Percentiles rank a stretch among this genome's conserved stretches.
phyloP scores from a whole-genome alignment of 2,113 vertebrate genomes.

The Tauraco erythrolophus region DNA sequence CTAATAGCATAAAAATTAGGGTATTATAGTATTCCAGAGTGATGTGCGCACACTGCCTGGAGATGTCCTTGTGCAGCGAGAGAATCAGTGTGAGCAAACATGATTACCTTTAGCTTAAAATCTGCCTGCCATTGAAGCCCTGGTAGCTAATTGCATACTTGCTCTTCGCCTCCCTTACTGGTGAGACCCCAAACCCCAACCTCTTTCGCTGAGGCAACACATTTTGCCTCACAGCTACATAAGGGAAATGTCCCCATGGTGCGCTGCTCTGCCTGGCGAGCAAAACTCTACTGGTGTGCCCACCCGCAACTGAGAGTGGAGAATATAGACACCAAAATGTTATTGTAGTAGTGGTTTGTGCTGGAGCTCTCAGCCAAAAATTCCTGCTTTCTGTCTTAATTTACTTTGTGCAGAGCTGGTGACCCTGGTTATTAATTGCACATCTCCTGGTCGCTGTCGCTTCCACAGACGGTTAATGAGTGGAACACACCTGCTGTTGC shows the following conservation, averaged over 20 bases:
- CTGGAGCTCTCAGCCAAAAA: not conserved
- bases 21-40: not conserved
- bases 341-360: not conserved
- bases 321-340: not conserved
- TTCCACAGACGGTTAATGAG: not conserved
- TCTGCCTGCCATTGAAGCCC: not conserved
- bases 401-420: not conserved
- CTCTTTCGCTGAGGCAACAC: not conserved
- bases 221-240: not conserved
- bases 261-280: not conserved
- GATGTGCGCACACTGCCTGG: accelerated
- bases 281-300: not conserved
- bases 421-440: not conserved
- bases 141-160: not conserved
- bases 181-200: not conserved
- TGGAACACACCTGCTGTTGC: not conserved
- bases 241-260: not conserved
- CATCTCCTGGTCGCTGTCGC: not conserved
- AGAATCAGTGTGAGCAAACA: not conserved
- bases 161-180: not conserved
- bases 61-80: not conserved
- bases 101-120: not conserved
- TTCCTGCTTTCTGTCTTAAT: slow-evolving; percentile 28
- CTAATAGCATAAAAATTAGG: not conserved
- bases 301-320: accelerated